phyloP scores from a whole-genome alignment of 2,888 invertebrate genomes.

The Herminia tarsipennalis region DNA sequence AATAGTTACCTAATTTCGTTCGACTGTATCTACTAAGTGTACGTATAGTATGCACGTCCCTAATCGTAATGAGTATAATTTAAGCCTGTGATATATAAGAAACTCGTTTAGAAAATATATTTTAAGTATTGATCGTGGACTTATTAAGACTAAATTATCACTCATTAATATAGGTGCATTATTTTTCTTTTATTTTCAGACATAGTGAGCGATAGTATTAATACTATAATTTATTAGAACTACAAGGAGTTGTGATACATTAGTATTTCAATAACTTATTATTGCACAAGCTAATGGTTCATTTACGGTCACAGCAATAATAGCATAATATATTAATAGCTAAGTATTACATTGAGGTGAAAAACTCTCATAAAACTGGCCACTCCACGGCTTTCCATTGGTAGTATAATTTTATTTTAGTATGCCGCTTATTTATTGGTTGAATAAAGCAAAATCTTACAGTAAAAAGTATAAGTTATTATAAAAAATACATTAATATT shows the following conservation, averaged over 20 bases:
- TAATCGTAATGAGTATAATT: constrained; percentile 79
- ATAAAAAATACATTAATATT: neutral
- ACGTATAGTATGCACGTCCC: constrained; percentile 84
- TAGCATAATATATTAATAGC: constrained; percentile 8
- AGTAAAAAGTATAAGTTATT: too few species aligned
- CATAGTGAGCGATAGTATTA: constrained; percentile 23
- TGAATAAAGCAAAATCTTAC: too few species aligned
- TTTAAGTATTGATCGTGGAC: constrained; percentile 66
- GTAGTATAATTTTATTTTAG: too few species aligned
- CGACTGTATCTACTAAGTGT: constrained; percentile 76
- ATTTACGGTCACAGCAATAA: constrained; percentile 32
- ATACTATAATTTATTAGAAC: constrained; percentile 2
- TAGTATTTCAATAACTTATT: constrained; percentile 17
- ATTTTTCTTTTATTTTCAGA: constrained; percentile 22
- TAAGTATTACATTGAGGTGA: constrained; percentile 15
- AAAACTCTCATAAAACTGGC: constrained; percentile 28
- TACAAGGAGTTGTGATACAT: constrained; percentile 13
- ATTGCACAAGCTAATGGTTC: constrained; percentile 32
- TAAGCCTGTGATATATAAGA: constrained; percentile 85
- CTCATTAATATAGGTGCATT: constrained; percentile 33
- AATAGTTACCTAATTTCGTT: constrained; percentile 83
- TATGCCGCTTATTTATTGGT: too few species aligned
- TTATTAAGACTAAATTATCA: constrained; percentile 55
- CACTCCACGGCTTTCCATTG: too few species aligned
- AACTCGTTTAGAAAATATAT: constrained; percentile 74